A percentile compares a stretch with the other conserved stretches of the same genome.
Conservation (phyloP, 2,797 vertebrate species). For the Fundulus diaphanus region DNA sequence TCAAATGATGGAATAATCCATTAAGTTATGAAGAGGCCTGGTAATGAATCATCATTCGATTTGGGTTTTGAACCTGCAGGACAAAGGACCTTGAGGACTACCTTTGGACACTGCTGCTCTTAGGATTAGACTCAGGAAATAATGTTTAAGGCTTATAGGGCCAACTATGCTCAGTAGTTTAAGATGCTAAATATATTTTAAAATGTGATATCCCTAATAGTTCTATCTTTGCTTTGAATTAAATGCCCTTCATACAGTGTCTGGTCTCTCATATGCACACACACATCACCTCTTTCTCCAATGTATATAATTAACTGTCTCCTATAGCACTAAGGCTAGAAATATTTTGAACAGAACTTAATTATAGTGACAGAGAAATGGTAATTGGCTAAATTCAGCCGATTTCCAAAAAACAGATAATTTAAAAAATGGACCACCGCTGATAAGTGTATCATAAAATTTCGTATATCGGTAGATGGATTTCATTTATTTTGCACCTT, state of each 20-base stretch:
- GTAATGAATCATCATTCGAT: background rate
- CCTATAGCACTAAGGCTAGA: background rate
- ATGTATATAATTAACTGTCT: background rate
- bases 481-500: background rate
- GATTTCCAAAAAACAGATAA: background rate
- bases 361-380: background rate
- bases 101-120: no score
- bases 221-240: background rate
- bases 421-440: background rate
- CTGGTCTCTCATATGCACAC: background rate
- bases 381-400: background rate
- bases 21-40: background rate
- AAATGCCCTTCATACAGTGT: no score
- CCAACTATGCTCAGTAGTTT: background rate
- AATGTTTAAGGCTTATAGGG: background rate
- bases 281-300: background rate
- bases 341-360: background rate
- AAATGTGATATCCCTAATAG: background rate
- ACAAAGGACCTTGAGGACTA: background rate
- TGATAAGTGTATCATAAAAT: background rate
- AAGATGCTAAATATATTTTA: background rate
- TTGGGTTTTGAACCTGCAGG: background rate
- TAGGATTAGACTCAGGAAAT: no score
- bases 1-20: background rate
- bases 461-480: background rate